These are phyloP conservation scores for Phoebastria nigripes DNA, from an alignment of 2,797 vertebrate genomes.

Conservation along the genomic window DNA sequence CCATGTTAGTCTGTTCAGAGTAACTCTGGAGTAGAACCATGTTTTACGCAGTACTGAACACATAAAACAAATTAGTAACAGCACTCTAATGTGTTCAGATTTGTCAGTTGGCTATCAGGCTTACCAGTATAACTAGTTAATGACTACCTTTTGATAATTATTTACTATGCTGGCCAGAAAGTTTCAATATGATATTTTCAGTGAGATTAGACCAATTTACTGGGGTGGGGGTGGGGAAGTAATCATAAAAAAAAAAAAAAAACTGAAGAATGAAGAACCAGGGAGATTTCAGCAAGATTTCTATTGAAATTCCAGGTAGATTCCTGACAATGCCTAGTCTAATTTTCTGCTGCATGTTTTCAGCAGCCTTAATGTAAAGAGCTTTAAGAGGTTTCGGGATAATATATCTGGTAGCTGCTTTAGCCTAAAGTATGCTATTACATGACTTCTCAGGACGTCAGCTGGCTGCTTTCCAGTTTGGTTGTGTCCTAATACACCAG, in stretches of 20 bases:
- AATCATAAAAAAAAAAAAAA: neutral
- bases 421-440: neutral
- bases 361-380: neutral
- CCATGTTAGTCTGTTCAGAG: neutral
- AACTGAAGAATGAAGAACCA: neutral
- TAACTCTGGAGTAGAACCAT: neutral
- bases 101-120: neutral
- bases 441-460: neutral
- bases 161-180: neutral
- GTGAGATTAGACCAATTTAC: neutral
- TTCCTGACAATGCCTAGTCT: neutral
- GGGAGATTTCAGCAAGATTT: neutral
- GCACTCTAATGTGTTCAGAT: neutral
- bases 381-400: neutral
- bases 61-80: neutral
- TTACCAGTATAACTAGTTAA: neutral
- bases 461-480: neutral
- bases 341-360: neutral
- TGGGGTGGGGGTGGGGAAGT: rapidly evolving
- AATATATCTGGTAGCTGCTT: neutral
- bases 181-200: neutral
- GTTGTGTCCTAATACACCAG: neutral
- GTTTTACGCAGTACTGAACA: rapidly evolving
- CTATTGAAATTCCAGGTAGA: neutral
- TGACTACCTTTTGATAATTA: neutral